Percentiles rank a stretch among this genome's conserved stretches.
phyloP scores from a whole-genome alignment of 2,797 vertebrate genomes.

The Sebastes flavidus region DNA sequence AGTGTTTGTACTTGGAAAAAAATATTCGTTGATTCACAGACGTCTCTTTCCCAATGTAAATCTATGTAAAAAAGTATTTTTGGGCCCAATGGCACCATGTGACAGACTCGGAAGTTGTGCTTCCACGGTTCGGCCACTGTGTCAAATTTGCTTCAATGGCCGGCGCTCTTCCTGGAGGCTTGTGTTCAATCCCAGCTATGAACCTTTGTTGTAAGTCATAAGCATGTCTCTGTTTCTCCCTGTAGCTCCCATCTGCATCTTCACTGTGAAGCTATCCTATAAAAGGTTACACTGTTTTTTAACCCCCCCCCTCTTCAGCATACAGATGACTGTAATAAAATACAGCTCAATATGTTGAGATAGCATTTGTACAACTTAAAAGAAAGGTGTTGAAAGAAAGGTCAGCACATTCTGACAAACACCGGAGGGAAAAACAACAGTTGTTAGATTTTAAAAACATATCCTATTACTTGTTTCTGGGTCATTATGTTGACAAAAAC shows the following conservation, averaged over 20 bases:
- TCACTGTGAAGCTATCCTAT: neutral
- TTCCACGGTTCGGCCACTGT: no score
- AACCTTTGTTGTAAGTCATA: neutral
- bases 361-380: neutral
- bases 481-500: neutral
- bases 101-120: no score
- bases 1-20: no score
- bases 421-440: neutral
- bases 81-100: no score
- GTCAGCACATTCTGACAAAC: constrained; percentile 19
- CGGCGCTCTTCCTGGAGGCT: no score
- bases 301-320: neutral
- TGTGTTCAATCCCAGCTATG: neutral
- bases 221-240: neutral
- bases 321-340: neutral
- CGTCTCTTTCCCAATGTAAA: no score
- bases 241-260: neutral
- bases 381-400: constrained; percentile 8
- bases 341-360: neutral
- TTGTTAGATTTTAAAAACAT: neutral
- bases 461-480: neutral
- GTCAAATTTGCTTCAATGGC: no score
- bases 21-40: accelerated
- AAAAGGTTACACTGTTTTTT: neutral
- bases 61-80: no score